Base-by-base conservation (phyloP, 2,888 invertebrate species). In the Copidosoma aretas region DNA sequence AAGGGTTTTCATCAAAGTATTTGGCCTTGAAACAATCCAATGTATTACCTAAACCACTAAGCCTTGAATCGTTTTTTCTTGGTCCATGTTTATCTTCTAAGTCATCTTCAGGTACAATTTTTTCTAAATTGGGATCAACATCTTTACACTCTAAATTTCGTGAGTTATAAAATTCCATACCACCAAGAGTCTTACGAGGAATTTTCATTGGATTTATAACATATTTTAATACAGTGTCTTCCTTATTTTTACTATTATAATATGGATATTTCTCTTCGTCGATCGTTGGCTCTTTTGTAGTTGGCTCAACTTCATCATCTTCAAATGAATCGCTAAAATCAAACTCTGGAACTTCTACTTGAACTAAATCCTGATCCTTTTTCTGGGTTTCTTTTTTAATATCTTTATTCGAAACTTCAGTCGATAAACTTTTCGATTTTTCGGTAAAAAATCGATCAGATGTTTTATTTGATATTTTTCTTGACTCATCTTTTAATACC, bases 11-110 rank as follows among this genome's bases (percentile, higher is more conserved):
- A 1, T 91, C 93, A 79, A 93, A 93, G 80, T 90, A 92, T 84
- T 91, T 91, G 0, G 86, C 85, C 81, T 91, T 91, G 39, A 91
- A 88, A 77, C 93, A 93, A 73, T 91, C 89, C 22, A 93, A 89
- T 84, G 91, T 90, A 73, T 91, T 89, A 0, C 92, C 92, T 24
- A 93, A 82, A 1, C 89, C 89, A 70, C 84, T 83, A 0, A 93
- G 82, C 66, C 91, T 86, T 0, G 84, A 84, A 12, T 80, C 66
- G 60, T 80, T 71, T 22, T 75, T 77, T 10, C 77, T 76, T 0
- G 73, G 75, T 3, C 76, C 80, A 43, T 73, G 75, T 46, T 82
- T 78, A 0, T 79, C 73, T 0, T 70, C 64, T 0, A 80, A 76
- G 56, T 79, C 75, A 56, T 81, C 77, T 21, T 79, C 71, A 1